Evolutionary conservation across 1,140 invertebrate species (phyloP), one percentile per base, ranked within the genome.

Genomic region (Pogonomyrmex californicus): DNA sequence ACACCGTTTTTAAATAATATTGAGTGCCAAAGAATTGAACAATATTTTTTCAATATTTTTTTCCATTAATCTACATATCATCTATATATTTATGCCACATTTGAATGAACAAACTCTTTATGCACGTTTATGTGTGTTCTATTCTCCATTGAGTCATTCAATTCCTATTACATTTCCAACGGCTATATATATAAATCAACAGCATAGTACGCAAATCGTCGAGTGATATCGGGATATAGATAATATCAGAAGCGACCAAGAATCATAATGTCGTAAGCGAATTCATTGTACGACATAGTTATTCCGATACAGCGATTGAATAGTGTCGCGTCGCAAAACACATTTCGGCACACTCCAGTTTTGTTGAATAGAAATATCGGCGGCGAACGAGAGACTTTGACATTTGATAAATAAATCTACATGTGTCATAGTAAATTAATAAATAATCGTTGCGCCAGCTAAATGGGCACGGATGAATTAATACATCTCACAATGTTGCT

Each of bases 111-210:
- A n/a, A 76, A 23, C 5, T 10, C 17, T 65, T 33, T 38, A 49
- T 41, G n/a, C 12, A 68, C 38, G n/a, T 68, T 30, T 41, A n/a
- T 23, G 4, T 68, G 14, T 7, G 41, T 44, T 12, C 17, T 14
- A 3, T 62, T 36, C 9, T 75, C 4, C 63, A 65, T 71, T n/a
- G 23, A 71, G 36, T 71, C 65, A 33, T 41, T 56, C 23, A 54
- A 38, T 70, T 58, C 66, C 60, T 49, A 33, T 66, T 81, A 51
- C 60, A 3, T 56, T n/a, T 65, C 47, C 51, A 44, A 5, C 41
- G 73, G 47, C 60, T 66, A 51, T 62, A 56, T 44, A 47, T 58
- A 75, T 85, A 87, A 90, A 90, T 90, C 75, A 82, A 33, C 30
- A 51, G 70, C 75, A 58, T 85, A 66, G 86, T 78, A 36, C 36